Percentiles rank a stretch among this genome's conserved stretches.
Evolutionary conservation across 2,797 vertebrate genomes (phyloP).

Genomic region (Pagetopsis macropterus): DNA sequence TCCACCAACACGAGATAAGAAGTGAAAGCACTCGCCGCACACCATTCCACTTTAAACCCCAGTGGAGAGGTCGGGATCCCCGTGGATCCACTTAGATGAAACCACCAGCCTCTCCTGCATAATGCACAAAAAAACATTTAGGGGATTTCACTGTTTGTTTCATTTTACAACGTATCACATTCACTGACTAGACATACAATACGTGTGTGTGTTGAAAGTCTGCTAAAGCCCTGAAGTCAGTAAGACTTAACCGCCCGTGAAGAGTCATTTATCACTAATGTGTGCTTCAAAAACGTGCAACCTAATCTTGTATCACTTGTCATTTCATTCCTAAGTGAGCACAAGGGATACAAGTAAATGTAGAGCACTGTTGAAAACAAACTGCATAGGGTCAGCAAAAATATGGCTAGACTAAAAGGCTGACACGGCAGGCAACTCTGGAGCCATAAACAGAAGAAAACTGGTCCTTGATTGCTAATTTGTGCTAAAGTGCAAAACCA

Average conservation of each 20-base stretch:
- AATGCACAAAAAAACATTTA: constrained; percentile 20
- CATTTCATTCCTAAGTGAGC: constrained; percentile 49
- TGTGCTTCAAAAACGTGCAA: constrained; percentile 8
- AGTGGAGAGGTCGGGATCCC: constrained; percentile 42
- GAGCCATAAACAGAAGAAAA: constrained; percentile 46
- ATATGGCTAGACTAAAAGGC: constrained; percentile 51
- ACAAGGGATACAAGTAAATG: constrained; percentile 26
- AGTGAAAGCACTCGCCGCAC: constrained; percentile 49
- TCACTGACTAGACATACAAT: background rate
- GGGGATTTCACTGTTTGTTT: background rate
- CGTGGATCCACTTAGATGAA: constrained; percentile 51
- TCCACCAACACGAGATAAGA: constrained; percentile 59
- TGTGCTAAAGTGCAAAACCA: constrained; percentile 4
- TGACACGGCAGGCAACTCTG: constrained; percentile 59
- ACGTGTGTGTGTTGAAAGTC: background rate
- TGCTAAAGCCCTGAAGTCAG: background rate
- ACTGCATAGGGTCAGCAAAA: constrained; percentile 63
- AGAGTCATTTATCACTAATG: constrained; percentile 27
- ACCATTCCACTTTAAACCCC: constrained; percentile 35
- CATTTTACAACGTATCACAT: background rate
- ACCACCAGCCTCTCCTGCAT: constrained; percentile 27
- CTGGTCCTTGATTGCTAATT: constrained; percentile 37
- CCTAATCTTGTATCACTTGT: constrained; percentile 29
- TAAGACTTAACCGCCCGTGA: constrained; percentile 16
- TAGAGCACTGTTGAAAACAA: constrained; percentile 57